Base-by-base conservation (phyloP, 2,888 invertebrate species). In the Syrphus vitripennis region DNA sequence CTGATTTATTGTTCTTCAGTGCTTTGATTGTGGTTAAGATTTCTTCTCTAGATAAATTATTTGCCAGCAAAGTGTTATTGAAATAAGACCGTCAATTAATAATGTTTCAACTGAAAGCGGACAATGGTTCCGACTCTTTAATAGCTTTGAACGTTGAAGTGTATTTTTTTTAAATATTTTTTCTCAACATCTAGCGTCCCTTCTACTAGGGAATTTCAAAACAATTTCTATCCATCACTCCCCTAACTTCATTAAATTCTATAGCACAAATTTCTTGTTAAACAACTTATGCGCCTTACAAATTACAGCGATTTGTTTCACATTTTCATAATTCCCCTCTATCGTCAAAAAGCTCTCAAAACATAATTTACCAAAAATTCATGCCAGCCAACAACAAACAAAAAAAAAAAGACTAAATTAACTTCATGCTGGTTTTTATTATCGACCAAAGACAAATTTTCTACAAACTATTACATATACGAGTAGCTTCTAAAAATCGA, bases 391-490 rank as follows among this genome's bases (percentile, higher is more conserved):
- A 40, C 14, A 37, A 40, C 24, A 65, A 65, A 67, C 42, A 14
- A 42, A 40, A 40, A 65, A 65, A 67, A 63, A 14, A 42, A 21
- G 6, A 31, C 31, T 48, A 34, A 67, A 67, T 48, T 34, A 67
- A 34, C 31, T 34, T 12, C 45, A 67, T 31, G 48, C 31, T 48
- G 45, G 14, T 3, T 63, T 63, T 63, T 63, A 26, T 40, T 42
- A 26, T 42, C 16, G n/a, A n/a, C n/a, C n/a, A n/a, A 24, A 42
- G 34, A 61, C n/a, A 40, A 61, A 40, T 6, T 24, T 24, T 7
- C 7, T 26, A 3, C n/a, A 24, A 34, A 59, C 37, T 37, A 9
- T 21, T 16, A 0, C 4, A 45, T 42, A 16, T 16, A 3, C 3
- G 9, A 10, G 9, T 34, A 9, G 48, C 21, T 5, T 21, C 48